Evolutionary conservation across 53 echinoderm and acorn worm species (phyloP), one percentile per base, ranked within the genome.

Genomic region (Apostichopus leukothele): DNA sequence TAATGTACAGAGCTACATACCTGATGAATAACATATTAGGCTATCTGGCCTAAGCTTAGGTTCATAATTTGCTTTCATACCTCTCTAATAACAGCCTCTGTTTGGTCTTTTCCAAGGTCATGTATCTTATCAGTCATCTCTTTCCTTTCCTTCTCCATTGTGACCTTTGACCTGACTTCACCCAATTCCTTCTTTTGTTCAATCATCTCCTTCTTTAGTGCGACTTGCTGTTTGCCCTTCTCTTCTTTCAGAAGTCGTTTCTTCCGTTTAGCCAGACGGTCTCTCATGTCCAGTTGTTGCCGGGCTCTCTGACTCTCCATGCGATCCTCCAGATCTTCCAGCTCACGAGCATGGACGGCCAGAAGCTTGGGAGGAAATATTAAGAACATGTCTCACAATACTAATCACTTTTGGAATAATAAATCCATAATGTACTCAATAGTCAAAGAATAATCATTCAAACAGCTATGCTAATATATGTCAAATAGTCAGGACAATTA

Each of bases 161-260:
- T 86, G 61, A 93, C 91, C 76, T 80, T 81, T 9, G 96, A 94
- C 78, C 91, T 92, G 39, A 94, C 92, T 77, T 98, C 99, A 3
- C 92, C 92, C 81, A 96, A 61, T 67, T 98, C 96, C 87, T 96
- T 98, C 93, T 94, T 94, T 88, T 98, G 99, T 83, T 94, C 99
- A 5, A 98, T 83, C 18, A 92, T 74, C 73, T 98, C 96, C 78
- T 90, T 89, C 1, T 92, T 92, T 74, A 94, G 88, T 73, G 94
- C 93, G 77, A 96, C 90, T 60, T 92, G 93, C 90, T 98, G 96
- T 76, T 96, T 98, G 18, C 90, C 83, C 68, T 92, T 92, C 90
- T 91, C 95, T 9, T 95, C 95, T 25, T 83, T 88, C 52, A 90
- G 91, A 54, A 97, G 91, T 10, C 94, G 91, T 75, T 91, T 92